These are phyloP conservation scores for Huso huso DNA, from an alignment of 2,797 vertebrate species.

Conservation along the genomic window DNA sequence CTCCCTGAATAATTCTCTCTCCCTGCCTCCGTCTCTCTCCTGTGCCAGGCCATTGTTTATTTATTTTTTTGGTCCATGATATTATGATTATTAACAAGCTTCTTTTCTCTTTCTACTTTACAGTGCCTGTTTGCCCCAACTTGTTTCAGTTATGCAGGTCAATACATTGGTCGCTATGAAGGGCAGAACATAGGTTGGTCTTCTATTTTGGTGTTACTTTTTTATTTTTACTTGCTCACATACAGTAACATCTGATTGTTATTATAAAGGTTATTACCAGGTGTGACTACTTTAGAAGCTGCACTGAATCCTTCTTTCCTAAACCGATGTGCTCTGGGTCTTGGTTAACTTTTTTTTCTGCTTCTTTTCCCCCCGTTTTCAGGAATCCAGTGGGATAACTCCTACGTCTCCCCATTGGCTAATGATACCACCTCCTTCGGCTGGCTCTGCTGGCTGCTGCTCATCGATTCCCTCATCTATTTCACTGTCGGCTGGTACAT, in stretches of 20 bases:
- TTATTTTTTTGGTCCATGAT: too few species aligned
- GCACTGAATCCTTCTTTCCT: too few species aligned
- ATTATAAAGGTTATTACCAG: too few species aligned
- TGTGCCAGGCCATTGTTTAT: too few species aligned
- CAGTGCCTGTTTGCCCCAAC: conserved; percentile 88
- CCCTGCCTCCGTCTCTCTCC: too few species aligned
- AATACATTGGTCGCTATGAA: conserved; percentile 84
- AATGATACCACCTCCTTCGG: conserved; percentile 78
- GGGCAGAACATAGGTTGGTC: conserved; percentile 76
- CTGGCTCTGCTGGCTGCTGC: conserved; percentile 87
- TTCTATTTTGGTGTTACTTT: neutral
- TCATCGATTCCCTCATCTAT: conserved; percentile 84
- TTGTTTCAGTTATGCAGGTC: conserved; percentile 88
- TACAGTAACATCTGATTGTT: too few species aligned
- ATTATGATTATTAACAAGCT: too few species aligned
- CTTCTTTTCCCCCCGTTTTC: conserved; percentile 23
- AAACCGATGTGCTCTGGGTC: too few species aligned
- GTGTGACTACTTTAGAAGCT: too few species aligned
- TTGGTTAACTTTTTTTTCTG: neutral
- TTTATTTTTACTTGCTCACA: neutral
- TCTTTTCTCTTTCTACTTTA: conserved; percentile 22
- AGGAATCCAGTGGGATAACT: conserved; percentile 94
- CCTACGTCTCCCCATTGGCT: conserved; percentile 76
- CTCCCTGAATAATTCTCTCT: too few species aligned
- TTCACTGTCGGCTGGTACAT: conserved; percentile 84